Evolutionary conservation across 2,888 invertebrate species (phyloP), one percentile per base, ranked within the genome.

Genomic region (Oegoconia quadripuncta): DNA sequence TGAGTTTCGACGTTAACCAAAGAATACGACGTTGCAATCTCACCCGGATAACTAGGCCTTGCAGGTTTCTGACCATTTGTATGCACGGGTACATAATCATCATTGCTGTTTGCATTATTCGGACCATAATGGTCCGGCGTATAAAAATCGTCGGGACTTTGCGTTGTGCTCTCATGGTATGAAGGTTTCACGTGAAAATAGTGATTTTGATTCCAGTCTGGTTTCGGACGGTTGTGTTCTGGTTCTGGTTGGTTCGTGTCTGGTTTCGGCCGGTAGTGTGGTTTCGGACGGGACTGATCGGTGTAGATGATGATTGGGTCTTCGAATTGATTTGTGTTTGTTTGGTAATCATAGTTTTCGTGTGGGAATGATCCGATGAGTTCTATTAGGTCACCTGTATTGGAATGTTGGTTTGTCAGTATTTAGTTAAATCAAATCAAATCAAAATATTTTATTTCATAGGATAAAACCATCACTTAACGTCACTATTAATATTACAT

Each of bases 301-400:
- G 89, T 83, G 82, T 84, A 89, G 55, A 79, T 81, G 59, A 81
- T 78, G 42, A 81, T 75, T 1, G 88, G 88, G 27, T 86, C 88
- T 35, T 87, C 87, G 56, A 74, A 87, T 54, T 86, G 80, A 48
- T 82, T 83, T 33, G 81, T 83, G 64, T 76, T 80, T 42, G 62
- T 59, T 59, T 77, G 79, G 45, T 82, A 81, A 40, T 80, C 80
- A 62, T 76, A 87, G 58, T 67, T 79, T 59, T 87, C 86, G 59
- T 86, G 81, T 37, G 88, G 88, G 44, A 88, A 86, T 60, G 86
- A 59, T 4, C 88, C 88, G 64, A 88, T 87, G 46, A 88, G 69
- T 71, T 88, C 81, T 37, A 88, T 86, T 32, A 88, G 69, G 48
- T 88, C 88, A 83, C 88, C 88, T 88, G 88, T 76, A 61, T 55